phyloP scores from a whole-genome alignment of 2,797 vertebrate species.

The Alca torda region DNA sequence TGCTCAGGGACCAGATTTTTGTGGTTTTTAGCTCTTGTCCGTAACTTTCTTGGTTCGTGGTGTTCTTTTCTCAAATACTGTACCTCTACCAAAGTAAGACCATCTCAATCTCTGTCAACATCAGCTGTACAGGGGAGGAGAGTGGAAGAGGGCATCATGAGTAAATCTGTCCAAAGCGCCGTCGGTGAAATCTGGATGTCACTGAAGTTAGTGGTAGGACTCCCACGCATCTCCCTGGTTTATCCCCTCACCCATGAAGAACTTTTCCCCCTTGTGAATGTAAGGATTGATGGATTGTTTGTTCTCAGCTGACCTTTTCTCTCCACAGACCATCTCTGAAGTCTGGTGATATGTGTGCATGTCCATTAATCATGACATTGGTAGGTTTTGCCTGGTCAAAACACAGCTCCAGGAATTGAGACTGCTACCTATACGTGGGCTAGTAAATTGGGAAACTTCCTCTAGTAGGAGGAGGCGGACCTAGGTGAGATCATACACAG shows the following conservation, averaged over 20 bases:
- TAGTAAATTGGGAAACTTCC: background rate
- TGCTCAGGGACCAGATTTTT: background rate
- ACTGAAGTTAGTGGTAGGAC: background rate
- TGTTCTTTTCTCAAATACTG: background rate
- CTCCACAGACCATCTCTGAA: background rate
- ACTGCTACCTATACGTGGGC: background rate
- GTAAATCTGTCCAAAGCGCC: background rate
- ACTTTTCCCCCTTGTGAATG: background rate
- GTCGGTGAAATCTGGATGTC: background rate
- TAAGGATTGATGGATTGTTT: background rate
- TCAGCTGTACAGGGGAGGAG: background rate
- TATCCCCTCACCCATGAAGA: accelerated
- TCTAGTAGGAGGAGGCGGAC: background rate
- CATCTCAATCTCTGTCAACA: background rate
- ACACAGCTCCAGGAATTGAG: background rate
- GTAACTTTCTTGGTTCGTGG: background rate
- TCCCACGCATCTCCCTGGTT: background rate
- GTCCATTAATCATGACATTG: background rate
- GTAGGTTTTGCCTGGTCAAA: background rate
- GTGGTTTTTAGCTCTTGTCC: background rate
- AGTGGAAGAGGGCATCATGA: accelerated
- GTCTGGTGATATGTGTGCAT: background rate
- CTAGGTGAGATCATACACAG: background rate
- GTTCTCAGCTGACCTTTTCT: background rate
- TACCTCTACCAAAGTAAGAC: background rate